Percentiles rank a stretch among this genome's conserved stretches.
Conservation (phyloP, 1,140 invertebrate species). For the Aphaenogaster rudis region DNA sequence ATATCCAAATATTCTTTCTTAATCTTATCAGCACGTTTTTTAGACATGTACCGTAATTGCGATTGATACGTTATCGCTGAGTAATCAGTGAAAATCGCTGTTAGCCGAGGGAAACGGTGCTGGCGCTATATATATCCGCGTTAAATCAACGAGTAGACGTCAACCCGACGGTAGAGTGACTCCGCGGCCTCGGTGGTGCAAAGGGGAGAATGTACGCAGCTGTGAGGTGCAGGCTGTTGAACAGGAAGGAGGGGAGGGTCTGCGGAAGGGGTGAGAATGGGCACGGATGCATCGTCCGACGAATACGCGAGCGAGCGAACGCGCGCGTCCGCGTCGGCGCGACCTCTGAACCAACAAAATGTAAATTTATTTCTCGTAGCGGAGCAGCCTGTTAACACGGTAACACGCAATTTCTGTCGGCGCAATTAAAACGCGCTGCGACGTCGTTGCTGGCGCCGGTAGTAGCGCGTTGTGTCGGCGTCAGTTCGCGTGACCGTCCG, state of each 20-base stretch:
- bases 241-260: not conserved
- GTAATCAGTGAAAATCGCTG: conserved; percentile 29
- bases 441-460: conserved; percentile 56
- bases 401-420: conserved; percentile 79
- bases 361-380: conserved; percentile 74
- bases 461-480: conserved; percentile 21
- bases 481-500: conserved; percentile 62
- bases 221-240: conserved; percentile 28
- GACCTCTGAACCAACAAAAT: conserved; percentile 57
- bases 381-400: conserved; percentile 67
- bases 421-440: conserved; percentile 77
- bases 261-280: conserved; percentile 19
- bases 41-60: not conserved
- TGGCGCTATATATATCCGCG: not conserved
- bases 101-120: conserved; percentile 23
- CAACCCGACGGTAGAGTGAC: conserved; percentile 27
- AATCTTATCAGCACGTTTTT: not conserved
- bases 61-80: conserved; percentile 56
- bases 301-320: conserved; percentile 9
- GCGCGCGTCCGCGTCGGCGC: not conserved
- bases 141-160: conserved; percentile 52
- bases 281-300: conserved; percentile 15
- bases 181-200: conserved; percentile 1
- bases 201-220: conserved; percentile 12
- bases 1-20: not conserved